Conservation (phyloP, 2,797 vertebrate genomes). For the Spondyliosoma cantharus region DNA sequence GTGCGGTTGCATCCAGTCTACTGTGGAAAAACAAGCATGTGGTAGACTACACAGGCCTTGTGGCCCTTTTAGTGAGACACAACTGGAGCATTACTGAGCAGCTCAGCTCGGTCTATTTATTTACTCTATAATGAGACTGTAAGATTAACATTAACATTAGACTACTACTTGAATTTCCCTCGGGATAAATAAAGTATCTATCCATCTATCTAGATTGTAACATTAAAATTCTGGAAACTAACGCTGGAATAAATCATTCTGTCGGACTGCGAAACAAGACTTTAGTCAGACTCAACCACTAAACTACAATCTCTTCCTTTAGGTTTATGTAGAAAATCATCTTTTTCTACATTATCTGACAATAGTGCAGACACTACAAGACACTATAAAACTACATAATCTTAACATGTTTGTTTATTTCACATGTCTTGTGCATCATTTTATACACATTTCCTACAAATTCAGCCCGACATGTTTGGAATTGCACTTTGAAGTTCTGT, state of each 20-base stretch:
- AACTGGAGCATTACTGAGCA: background rate
- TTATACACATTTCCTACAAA: too few relatives aligned
- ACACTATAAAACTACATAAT: background rate
- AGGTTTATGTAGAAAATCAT: background rate
- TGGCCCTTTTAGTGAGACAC: slow-evolving; percentile 12
- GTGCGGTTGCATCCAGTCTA: slow-evolving; percentile 58
- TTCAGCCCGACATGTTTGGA: background rate
- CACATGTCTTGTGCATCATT: too few relatives aligned
- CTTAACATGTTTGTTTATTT: background rate
- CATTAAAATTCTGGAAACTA: background rate
- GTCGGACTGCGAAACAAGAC: background rate
- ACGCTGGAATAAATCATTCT: background rate
- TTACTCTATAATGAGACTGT: background rate
- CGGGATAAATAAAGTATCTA: too few relatives aligned
- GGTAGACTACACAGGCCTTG: slow-evolving; percentile 38
- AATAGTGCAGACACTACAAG: too few relatives aligned
- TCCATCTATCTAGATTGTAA: too few relatives aligned
- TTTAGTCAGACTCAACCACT: background rate
- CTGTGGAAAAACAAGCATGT: slow-evolving; percentile 74
- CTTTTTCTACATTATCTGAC: background rate
- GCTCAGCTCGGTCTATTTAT: background rate
- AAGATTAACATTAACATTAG: too few relatives aligned
- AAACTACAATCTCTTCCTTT: background rate
- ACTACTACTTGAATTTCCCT: too few relatives aligned
- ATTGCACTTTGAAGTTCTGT: background rate